Conservation (phyloP, 2,888 invertebrate genomes). For the Drosophila glabriapex region DNA sequence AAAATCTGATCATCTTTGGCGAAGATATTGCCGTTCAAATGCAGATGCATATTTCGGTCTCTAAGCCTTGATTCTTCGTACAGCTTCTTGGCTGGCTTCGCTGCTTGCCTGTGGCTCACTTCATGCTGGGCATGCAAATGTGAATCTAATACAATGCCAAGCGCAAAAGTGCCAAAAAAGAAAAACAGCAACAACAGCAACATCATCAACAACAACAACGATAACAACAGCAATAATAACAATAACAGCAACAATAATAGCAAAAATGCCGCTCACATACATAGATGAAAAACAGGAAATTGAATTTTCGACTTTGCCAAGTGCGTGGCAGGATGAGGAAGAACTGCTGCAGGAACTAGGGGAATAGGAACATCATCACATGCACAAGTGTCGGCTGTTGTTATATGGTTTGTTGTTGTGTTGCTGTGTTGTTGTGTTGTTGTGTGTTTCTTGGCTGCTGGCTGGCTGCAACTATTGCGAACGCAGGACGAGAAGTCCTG, state of each 20-base stretch:
- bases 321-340: conserved; percentile 75
- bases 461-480: conserved; percentile 71
- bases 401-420: conserved; percentile 23
- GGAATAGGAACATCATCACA: conserved; percentile 52
- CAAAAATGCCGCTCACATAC: conserved; percentile 68
- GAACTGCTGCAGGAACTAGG: conserved; percentile 56
- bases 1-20: not conserved
- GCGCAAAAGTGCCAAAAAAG: conserved; percentile 68
- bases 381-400: conserved; percentile 41
- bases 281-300: conserved; percentile 79
- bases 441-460: conserved; percentile 47
- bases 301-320: conserved; percentile 82
- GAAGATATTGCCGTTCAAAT: not conserved
- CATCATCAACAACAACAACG: conserved; percentile 18
- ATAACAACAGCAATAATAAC: conserved; percentile 32
- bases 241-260: conserved; percentile 20
- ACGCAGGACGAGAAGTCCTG: conserved; percentile 66
- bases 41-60: not conserved
- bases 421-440: conserved; percentile 12
- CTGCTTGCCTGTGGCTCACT: conserved; percentile 63
- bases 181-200: conserved; percentile 20
- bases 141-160: conserved; percentile 80
- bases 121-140: conserved; percentile 80
- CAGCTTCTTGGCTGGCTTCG: conserved; percentile 41
- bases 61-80: conserved; percentile 10